These are phyloP conservation scores for Rhagophthalmus giganteus DNA, from an alignment of 2,888 invertebrate genomes.

Conservation along the genomic window DNA sequence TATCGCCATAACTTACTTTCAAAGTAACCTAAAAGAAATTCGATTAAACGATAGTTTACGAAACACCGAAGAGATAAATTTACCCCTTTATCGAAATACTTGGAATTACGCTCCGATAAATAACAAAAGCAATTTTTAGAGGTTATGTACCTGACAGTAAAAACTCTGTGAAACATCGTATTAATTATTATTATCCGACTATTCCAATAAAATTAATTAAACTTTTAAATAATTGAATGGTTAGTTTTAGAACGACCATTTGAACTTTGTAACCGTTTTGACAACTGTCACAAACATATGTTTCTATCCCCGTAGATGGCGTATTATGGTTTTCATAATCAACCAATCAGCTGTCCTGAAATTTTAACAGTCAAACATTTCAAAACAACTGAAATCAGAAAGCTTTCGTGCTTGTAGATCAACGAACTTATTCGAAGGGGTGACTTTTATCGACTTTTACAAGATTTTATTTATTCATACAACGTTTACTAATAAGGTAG, in stretches of 20 bases:
- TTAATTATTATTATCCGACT: too few species aligned
- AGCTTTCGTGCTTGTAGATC: slow-evolving; percentile 38
- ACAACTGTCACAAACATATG: slow-evolving; percentile 11
- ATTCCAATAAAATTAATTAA: too few species aligned
- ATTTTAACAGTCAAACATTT: slow-evolving; percentile 41
- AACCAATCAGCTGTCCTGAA: slow-evolving; percentile 41
- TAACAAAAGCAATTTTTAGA: slow-evolving; percentile 57
- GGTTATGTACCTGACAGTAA: slow-evolving; percentile 55
- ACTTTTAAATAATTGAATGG: too few species aligned
- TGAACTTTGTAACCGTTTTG: background rate
- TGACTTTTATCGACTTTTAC: slow-evolving; percentile 26
- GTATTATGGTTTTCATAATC: too few species aligned
- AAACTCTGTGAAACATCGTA: slow-evolving; percentile 56
- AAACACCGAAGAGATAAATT: too few species aligned
- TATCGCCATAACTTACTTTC: slow-evolving; percentile 39
- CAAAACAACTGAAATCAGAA: slow-evolving; percentile 49
- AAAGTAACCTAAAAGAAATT: slow-evolving; percentile 11
- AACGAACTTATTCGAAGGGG: slow-evolving; percentile 39
- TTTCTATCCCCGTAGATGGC: too few species aligned
- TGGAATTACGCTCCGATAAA: slow-evolving; percentile 45
- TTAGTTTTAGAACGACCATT: too few species aligned
- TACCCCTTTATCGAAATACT: slow-evolving; percentile 44
- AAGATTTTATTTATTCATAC: slow-evolving; percentile 4
- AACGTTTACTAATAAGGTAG: slow-evolving; percentile 11
- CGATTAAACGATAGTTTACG: slow-evolving; percentile 1